These are phyloP conservation scores for Procambarus clarkii DNA, from an alignment of 1,140 invertebrate species.

Conservation along the genomic window DNA sequence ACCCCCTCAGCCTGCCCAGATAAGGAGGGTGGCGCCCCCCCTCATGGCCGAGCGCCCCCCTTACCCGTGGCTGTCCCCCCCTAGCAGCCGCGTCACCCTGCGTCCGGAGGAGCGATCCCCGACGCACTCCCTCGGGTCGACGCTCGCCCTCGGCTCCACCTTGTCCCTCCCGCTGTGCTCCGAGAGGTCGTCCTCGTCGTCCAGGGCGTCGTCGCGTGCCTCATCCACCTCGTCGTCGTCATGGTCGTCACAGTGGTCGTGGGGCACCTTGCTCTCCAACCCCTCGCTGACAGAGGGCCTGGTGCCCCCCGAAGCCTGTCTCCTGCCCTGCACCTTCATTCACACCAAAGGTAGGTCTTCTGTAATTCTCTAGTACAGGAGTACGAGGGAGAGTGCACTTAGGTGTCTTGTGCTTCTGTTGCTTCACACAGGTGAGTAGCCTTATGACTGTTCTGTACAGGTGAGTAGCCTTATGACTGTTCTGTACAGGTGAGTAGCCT, in stretches of 20 bases:
- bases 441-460: not conserved
- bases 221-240: conserved; percentile 60
- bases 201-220: conserved; percentile 40
- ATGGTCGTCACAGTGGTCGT: conserved; percentile 65
- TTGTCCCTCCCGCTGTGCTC: conserved; percentile 54
- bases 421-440: not conserved
- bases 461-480: too few relatives aligned
- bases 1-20: conserved; percentile 5
- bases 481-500: too few relatives aligned
- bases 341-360: conserved; percentile 44
- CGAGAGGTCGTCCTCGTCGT: conserved; percentile 43
- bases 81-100: conserved; percentile 25
- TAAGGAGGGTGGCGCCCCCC: conserved; percentile 11
- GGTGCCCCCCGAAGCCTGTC: conserved; percentile 46
- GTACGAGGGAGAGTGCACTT: too few relatives aligned
- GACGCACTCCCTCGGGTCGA: conserved; percentile 54
- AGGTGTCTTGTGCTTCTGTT: not conserved
- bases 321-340: conserved; percentile 44
- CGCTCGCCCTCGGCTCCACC: conserved; percentile 46
- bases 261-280: conserved; percentile 49
- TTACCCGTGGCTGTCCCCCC: conserved; percentile 59
- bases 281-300: conserved; percentile 37
- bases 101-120: conserved; percentile 43
- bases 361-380: too few relatives aligned
- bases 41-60: conserved; percentile 55